Conservation (phyloP, 2,113 vertebrate genomes). For the Lepus americanus region DNA sequence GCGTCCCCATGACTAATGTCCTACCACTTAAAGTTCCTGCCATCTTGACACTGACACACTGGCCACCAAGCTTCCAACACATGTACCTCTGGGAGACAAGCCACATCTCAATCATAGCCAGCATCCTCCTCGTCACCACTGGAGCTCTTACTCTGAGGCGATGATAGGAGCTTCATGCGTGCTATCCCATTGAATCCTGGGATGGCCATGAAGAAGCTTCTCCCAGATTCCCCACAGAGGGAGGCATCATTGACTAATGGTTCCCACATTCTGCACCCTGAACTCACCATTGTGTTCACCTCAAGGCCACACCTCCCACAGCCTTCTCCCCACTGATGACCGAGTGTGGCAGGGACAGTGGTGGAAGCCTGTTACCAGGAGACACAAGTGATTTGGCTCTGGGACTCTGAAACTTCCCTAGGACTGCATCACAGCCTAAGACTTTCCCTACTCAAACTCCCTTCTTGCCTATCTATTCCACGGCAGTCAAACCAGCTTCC, state of each 20-base stretch:
- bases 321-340: neutral
- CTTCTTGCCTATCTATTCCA: neutral
- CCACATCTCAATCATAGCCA: no score
- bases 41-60: no score
- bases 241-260: neutral
- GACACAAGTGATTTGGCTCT: neutral
- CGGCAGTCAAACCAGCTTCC: neutral
- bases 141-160: neutral
- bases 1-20: no score
- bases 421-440: neutral
- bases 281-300: neutral
- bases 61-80: no score
- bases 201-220: neutral
- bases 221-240: neutral
- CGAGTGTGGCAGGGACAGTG: accelerated
- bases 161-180: neutral
- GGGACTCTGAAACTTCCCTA: neutral
- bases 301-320: no score
- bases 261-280: neutral
- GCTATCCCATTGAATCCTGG: neutral
- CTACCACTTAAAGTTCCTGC: no score
- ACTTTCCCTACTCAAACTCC: neutral
- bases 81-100: no score
- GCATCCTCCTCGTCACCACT: neutral
- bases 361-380: accelerated